These are phyloP conservation scores for Tanytarsus gracilentus DNA, from an alignment of 2,888 invertebrate species.

Conservation along the genomic window DNA sequence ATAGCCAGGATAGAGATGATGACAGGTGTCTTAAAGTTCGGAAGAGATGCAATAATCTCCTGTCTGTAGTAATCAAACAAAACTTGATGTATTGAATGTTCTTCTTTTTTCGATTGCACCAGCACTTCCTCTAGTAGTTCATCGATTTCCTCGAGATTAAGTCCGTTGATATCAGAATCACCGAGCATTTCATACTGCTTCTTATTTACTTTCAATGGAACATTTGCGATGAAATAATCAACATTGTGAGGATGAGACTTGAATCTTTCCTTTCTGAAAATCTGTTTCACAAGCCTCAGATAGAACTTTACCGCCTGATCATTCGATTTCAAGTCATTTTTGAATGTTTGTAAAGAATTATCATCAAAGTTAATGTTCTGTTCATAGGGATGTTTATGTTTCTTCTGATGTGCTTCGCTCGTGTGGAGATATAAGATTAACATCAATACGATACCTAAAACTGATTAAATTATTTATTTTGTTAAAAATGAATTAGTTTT, in stretches of 20 bases:
- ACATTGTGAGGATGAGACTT: not conserved
- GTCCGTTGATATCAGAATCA: not conserved
- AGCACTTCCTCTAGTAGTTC: conserved; percentile 4
- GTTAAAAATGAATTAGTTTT: too few species aligned
- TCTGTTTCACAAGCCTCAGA: not conserved
- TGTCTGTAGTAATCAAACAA: conserved; percentile 7
- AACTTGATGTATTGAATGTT: not conserved
- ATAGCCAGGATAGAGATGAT: not conserved
- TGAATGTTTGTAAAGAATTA: not conserved
- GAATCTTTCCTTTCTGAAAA: conserved; percentile 12
- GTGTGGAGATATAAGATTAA: too few species aligned
- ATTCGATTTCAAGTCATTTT: not conserved
- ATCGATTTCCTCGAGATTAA: conserved; percentile 18
- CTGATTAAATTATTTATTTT: too few species aligned
- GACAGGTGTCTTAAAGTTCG: not conserved
- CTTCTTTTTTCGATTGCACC: not conserved
- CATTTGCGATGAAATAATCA: not conserved
- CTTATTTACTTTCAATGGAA: conserved; percentile 1
- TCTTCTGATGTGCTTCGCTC: too few species aligned
- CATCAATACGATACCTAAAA: too few species aligned
- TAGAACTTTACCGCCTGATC: not conserved
- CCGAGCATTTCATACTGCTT: conserved; percentile 9
- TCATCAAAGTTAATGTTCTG: not conserved
- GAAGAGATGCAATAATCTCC: conserved; percentile 5
- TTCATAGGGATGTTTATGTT: conserved; percentile 7